Base-by-base conservation (phyloP, 2,797 vertebrate genomes). In the Nyctalus aviator region DNA sequence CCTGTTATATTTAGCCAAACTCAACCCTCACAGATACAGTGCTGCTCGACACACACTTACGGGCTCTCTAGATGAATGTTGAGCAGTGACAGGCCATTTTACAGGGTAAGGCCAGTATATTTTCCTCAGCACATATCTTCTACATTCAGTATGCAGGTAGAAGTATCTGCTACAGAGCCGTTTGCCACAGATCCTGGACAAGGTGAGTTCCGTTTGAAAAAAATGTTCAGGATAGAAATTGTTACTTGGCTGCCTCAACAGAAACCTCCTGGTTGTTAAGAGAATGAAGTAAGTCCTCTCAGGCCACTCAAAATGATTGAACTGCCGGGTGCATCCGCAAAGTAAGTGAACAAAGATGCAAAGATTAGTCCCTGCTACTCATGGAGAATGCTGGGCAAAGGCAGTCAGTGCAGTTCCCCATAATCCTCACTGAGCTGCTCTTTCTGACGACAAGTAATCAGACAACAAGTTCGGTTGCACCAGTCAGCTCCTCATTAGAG, bases 131-230 rank as follows among this genome's bases (percentile, higher is more conserved):
- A 66, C 6, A 0, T 30, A 41, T 25, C 87, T 85, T 50, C n/a
- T 9, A 14, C 25, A 46, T 55, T 89, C 44, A 44, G 4, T 1
- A 13, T 25, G 50, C 12, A 57, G 79, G 57, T 76, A 18, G 72
- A 78, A 68, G 46, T 50, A 37, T 75, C 53, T 25, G 84, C 72
- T 8, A 37, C 13, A 13, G 46, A 50, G 46, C 11, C 85, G 53
- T 81, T 89, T 87, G 66, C 77, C 14, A n/a, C 6, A 57, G 53
- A 66, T 12, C 59, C 62, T 5, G 27, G 32, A 15, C 35, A 41
- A 27, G 82, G 88, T 68, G 79, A 53, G 64, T 5, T 75, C 69
- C 17, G 71, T 48, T 44, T 79, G 72, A 94, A 86, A 84, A 84
- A 59, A 94, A 86, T 30, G 37, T 57, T 53, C 5, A 5, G 50